Conservation (phyloP, 2,113 vertebrate genomes). For the Cyprinodon brontotheroides region DNA sequence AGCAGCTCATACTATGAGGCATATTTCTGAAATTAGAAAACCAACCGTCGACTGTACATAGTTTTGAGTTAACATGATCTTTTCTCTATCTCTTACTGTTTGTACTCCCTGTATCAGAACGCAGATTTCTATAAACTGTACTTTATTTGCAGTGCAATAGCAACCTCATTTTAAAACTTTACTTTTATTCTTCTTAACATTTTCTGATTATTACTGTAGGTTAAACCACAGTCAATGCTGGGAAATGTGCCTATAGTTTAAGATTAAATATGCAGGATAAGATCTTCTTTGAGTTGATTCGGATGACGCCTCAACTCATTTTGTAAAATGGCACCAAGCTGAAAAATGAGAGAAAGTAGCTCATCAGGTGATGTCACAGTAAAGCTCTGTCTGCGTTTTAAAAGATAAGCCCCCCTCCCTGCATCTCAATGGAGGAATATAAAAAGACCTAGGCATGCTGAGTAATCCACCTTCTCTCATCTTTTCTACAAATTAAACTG, state of each 20-base stretch:
- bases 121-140: neutral
- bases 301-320: neutral
- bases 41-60: neutral
- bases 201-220: too few species aligned
- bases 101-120: conserved; percentile 5
- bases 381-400: conserved; percentile 32
- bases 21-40: conserved; percentile 28
- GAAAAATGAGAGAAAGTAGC: conserved; percentile 21
- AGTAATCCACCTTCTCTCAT: conserved; percentile 37
- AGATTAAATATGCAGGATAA: conserved; percentile 39
- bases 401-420: conserved; percentile 26
- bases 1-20: conserved; percentile 12
- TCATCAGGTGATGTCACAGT: conserved; percentile 16
- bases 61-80: neutral
- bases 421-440: conserved; percentile 13
- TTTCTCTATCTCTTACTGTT: conserved; percentile 8
- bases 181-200: conserved; percentile 32
- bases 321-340: conserved; percentile 21
- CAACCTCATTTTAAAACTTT: neutral
- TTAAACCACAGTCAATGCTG: conserved; percentile 33
- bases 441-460: conserved; percentile 12
- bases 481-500: conserved; percentile 33
- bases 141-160: conserved; percentile 2
- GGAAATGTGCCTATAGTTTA: conserved; percentile 28
- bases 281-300: conserved; percentile 10